Percentiles rank a stretch among this genome's conserved stretches.
These are phyloP conservation scores for Monopterus albus DNA, from an alignment of 2,113 vertebrate species.

Conservation along the genomic window DNA sequence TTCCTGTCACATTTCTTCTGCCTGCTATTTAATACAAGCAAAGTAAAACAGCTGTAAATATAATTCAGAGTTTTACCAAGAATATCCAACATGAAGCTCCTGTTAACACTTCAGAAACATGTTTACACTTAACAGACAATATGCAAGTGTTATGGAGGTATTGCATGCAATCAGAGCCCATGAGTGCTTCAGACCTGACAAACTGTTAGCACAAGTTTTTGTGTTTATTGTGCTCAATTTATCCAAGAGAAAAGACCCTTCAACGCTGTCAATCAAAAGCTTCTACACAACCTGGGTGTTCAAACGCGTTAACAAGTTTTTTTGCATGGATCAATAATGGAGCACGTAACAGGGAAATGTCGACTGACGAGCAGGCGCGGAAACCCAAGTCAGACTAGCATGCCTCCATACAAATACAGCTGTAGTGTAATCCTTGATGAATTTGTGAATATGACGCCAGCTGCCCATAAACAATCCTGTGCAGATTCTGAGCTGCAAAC, in stretches of 20 bases:
- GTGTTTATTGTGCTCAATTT: no score
- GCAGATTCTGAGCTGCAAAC: neutral
- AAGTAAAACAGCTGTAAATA: no score
- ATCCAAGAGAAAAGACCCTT: no score
- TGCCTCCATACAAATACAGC: constrained; percentile 43
- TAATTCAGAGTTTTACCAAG: no score
- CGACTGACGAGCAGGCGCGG: constrained; percentile 64
- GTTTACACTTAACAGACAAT: neutral
- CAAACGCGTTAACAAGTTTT: no score
- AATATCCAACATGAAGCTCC: neutral
- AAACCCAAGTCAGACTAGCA: constrained; percentile 31
- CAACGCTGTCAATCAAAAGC: no score
- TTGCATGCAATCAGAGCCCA: neutral
- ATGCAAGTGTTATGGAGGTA: neutral
- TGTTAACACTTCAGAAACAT: neutral
- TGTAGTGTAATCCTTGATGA: neutral
- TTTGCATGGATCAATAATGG: constrained; percentile 16
- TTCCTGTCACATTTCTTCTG: no score
- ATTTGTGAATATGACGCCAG: neutral
- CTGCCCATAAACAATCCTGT: neutral
- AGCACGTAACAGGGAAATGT: constrained; percentile 31
- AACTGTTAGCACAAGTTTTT: no score
- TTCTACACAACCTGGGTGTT: no score
- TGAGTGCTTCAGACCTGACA: neutral
- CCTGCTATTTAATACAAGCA: no score